phyloP scores from a whole-genome alignment of 2,113 vertebrate genomes.

The Neomonachus schauinslandi region DNA sequence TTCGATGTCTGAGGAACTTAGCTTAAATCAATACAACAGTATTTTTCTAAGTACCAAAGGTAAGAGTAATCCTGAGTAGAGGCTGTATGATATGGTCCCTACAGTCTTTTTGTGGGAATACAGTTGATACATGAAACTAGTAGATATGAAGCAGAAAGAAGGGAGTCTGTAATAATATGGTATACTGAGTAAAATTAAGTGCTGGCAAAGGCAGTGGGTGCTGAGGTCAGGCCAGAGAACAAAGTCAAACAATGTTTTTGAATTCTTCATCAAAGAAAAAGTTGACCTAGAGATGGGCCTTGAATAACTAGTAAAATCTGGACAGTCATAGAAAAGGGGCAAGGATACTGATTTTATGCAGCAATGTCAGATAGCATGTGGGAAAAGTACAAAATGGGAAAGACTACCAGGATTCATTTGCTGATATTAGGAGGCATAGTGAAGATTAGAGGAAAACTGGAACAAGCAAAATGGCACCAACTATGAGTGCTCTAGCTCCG shows the following conservation, averaged over 20 bases:
- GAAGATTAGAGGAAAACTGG: background rate
- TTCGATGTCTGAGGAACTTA: slow-evolving; percentile 30
- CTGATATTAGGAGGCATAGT: background rate
- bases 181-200: background rate
- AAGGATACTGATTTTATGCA: background rate
- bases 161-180: background rate
- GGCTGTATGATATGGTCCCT: background rate
- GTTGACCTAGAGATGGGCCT: background rate
- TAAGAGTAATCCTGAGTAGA: background rate
- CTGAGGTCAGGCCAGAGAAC: background rate
- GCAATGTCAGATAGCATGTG: background rate
- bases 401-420: background rate
- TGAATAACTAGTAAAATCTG: background rate
- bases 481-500: no score
- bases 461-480: background rate
- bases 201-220: background rate
- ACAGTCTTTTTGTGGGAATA: background rate
- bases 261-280: background rate
- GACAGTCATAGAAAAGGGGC: background rate
- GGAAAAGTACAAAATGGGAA: background rate
- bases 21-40: background rate
- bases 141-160: background rate
- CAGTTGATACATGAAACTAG: background rate
- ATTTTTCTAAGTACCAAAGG: background rate
- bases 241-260: background rate